A percentile compares a stretch with the other conserved stretches of the same genome.
Conservation (phyloP, 2,113 vertebrate species). For the Thinocorus orbignyianus region DNA sequence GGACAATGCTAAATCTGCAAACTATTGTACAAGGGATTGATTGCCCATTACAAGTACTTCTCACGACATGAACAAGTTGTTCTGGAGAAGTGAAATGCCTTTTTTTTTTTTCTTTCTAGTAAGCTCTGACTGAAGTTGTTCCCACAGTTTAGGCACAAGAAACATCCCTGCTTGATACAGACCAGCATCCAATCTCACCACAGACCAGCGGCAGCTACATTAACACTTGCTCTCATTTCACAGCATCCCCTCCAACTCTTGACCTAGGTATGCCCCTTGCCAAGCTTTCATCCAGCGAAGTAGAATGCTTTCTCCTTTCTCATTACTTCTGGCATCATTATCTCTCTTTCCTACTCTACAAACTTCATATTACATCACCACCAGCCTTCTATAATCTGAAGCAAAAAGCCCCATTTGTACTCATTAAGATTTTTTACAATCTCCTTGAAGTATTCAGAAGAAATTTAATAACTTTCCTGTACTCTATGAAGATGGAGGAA, state of each 20-base stretch:
- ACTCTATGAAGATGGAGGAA: background rate
- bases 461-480: background rate
- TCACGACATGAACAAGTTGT: accelerated
- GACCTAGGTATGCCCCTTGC: background rate
- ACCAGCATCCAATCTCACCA: background rate
- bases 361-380: background rate
- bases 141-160: background rate
- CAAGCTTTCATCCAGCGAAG: background rate
- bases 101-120: background rate
- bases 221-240: background rate
- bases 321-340: background rate
- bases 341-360: background rate
- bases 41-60: background rate
- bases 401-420: background rate
- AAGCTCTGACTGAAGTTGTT: background rate
- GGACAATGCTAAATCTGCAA: accelerated
- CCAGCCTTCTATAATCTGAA: background rate
- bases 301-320: background rate
- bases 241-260: background rate
- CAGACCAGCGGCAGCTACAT: background rate
- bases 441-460: background rate
- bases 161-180: background rate
- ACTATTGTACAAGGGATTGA: accelerated
- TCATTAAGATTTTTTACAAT: background rate
- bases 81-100: background rate